A percentile compares a stretch with the other conserved stretches of the same genome.
Evolutionary conservation across 2,797 vertebrate species (phyloP).

Genomic region (Odontamblyopus lacepedii): DNA sequence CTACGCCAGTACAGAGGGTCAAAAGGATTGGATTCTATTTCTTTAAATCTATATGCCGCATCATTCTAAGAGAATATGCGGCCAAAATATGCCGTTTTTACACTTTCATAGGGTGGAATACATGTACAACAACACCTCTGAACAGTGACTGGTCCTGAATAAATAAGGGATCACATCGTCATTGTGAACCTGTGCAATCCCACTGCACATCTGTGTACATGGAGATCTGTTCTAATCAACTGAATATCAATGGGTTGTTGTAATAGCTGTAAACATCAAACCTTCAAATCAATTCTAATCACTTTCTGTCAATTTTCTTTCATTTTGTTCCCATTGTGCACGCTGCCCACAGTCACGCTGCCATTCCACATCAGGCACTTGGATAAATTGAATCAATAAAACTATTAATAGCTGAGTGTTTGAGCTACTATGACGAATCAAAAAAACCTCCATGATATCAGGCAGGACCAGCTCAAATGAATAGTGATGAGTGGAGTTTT

Average conservation of each 20-base stretch:
- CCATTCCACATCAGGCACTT: conserved; percentile 3
- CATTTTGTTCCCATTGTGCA: conserved; percentile 1
- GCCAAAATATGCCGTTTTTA: too few relatives aligned
- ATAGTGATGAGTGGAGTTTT: neutral
- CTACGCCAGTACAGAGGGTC: too few relatives aligned
- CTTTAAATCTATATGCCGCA: too few relatives aligned
- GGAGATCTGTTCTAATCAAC: neutral
- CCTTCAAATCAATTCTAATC: neutral
- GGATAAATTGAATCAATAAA: conserved; percentile 11
- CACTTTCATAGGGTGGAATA: too few relatives aligned
- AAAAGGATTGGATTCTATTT: too few relatives aligned
- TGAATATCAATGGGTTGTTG: neutral
- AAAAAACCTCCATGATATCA: neutral
- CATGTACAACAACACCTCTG: too few relatives aligned
- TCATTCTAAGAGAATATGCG: too few relatives aligned
- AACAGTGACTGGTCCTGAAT: too few relatives aligned
- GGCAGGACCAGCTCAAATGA: neutral
- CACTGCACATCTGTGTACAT: neutral
- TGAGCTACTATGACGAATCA: conserved; percentile 2
- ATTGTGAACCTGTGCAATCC: neutral
- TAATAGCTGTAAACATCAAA: neutral
- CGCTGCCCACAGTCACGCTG: neutral
- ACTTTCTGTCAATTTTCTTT: neutral
- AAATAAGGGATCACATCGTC: neutral
- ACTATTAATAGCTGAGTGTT: conserved; percentile 11